Base-by-base conservation (phyloP, 2,113 vertebrate species). In the Pollachius pollachius region DNA sequence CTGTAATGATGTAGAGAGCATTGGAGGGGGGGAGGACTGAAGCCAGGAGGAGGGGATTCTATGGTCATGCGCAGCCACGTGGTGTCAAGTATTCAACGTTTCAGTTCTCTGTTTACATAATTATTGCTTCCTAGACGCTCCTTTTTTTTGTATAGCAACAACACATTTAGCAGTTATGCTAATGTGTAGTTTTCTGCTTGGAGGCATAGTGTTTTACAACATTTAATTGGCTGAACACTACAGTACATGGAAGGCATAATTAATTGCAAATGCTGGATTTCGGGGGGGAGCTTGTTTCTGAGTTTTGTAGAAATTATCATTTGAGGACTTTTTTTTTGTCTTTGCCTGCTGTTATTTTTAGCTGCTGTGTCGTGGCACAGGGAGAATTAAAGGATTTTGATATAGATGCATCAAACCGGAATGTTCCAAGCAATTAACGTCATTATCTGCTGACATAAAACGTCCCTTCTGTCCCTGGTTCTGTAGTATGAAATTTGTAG, bases 271-370 rank as follows among this genome's bases (percentile, higher is more conserved):
- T 67, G 72, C 41, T 8, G 8, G 8, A 48, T 48, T 48, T 60
- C 23, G 27, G 21, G n/a, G 25, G 60, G 71, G 77, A 30, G 61
- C 72, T 87, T 84, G 73, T 79, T 86, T 87, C 77, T 82, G 54
- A 75, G 77, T 73, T 82, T 79, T 85, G 81, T 71, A 80, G 76
- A 73, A 84, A 84, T 88, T 87, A 88, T 83, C 74, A 78, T 85
- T 82, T 80, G 65, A 79, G 69, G 73, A 79, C 84, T 79, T 88
- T 84, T 75, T 81, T 76, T 75, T 75, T 71, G 73, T 70, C 73
- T 18, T 41, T 18, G 27, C 54, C 63, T 67, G 37, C 68, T 71
- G 76, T 77, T 81, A 67, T 64, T 69, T 77, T 72, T 67, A 69
- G 68, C 75, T 48, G 62, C 61, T 70, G 61, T 64, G 63, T 58